Evolutionary conservation across 1,140 invertebrate species (phyloP), one percentile per base, ranked within the genome.

Genomic region (Pteromalus puparum): DNA sequence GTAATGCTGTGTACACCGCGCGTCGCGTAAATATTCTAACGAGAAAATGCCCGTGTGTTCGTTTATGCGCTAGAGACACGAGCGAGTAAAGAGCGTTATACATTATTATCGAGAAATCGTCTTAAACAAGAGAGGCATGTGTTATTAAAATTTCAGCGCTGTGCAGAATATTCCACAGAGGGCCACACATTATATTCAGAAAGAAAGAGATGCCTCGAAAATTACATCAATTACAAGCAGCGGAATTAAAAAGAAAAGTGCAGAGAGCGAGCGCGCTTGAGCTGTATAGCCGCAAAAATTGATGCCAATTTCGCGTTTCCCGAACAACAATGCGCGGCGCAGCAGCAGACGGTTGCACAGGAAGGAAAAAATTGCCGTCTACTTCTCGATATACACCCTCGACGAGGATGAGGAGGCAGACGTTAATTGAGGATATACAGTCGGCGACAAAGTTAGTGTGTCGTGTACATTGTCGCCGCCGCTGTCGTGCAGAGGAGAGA

Each of bases 341-440:
- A 18, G n/a, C n/a, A 28, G 3, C n/a, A 34, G 30, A 34, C n/a
- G 30, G 3, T 5, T 34, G 30, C 53, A n/a, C 53, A 61, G 53
- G 53, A 61, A 61, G 18, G 53, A 61, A 61, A 61, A 61, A 61
- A 61, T 61, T 61, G 53, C 53, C 53, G 53, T 21, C 53, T 61
- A n/a, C 53, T n/a, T n/a, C n/a, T 61, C 53, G 53, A 61, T 61
- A 61, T 61, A 61, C 21, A 21, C 13, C 9, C 46, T 61, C 18
- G 18, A 77, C 0, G 53, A 38, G 34, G 13, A 1, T 0, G 24
- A 26, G 38, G 70, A 75, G 72, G 26, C n/a, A 42, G 38, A 28
- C 48, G 53, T 76, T 82, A 82, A 82, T 82, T 76, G 81, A 65
- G 81, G 73, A 82, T 82, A 74, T 48, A 46, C n/a, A 26, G 24